These are phyloP conservation scores for Calonectris borealis DNA, from an alignment of 2,113 vertebrate genomes.

Conservation along the genomic window DNA sequence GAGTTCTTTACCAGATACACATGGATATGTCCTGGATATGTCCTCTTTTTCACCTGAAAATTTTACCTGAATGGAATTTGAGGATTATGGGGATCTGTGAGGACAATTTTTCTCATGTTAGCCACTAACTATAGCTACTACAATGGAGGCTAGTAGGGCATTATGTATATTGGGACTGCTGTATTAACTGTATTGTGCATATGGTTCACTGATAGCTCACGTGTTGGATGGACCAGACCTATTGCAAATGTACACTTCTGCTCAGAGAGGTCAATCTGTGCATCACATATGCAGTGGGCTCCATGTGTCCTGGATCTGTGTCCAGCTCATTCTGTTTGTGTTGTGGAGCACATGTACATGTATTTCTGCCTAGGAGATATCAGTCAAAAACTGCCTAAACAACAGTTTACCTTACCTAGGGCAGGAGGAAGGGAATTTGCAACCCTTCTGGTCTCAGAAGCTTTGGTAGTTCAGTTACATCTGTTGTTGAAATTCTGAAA, in stretches of 20 bases:
- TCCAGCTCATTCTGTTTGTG: neutral
- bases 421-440: neutral
- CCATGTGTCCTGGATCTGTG: neutral
- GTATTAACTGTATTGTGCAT: neutral
- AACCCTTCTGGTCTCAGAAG: neutral
- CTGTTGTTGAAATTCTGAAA: neutral
- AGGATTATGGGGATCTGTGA: neutral
- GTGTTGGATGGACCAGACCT: neutral
- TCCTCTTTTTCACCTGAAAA: neutral
- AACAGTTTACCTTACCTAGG: neutral
- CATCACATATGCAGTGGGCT: neutral
- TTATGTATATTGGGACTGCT: neutral
- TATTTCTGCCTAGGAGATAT: neutral
- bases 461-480: neutral
- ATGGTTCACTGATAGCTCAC: neutral
- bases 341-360: rapidly evolving
- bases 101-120: neutral
- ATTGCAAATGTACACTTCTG: neutral
- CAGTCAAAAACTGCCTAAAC: neutral
- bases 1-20: neutral
- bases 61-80: neutral
- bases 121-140: neutral
- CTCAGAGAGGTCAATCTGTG: neutral
- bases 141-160: neutral
- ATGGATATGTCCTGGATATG: neutral